Base-by-base conservation (phyloP, 2,797 vertebrate genomes). In the Oceanodroma leucorhoa region DNA sequence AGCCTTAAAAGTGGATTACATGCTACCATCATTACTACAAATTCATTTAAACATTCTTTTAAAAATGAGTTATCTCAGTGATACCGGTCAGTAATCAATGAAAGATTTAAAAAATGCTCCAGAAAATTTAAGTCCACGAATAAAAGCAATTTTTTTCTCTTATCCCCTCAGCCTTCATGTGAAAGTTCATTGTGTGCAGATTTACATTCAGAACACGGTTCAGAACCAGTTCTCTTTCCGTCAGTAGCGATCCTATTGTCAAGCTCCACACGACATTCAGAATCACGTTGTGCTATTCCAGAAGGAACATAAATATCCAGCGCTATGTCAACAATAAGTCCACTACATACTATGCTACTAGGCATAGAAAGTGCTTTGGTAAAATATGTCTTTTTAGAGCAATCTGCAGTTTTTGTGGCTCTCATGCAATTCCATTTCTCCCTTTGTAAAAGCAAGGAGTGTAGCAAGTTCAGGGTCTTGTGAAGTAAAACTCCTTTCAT, bases 291-390 rank as follows among this genome's bases (percentile, higher is more conserved):
- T 84, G 83, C 91, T 90, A 36, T 91, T 95, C 73, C 87, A 86
- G 85, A 90, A 94, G 80, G 89, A 96, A 91, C 95, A 91, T 91
- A 94, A 94, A 95, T 94, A 95, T 83, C 95, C 83, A 85, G 77
- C 89, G 48, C 78, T 87, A 24, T 89, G 51, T 94, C 93, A 95
- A 96, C 91, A 96, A 19, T 69, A 91, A 90, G 83, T 88, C 85
- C 83, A 86, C 76, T 92, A 81, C 62, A 69, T 54, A 86, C 78
- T 86, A 82, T 14, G 41, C 50, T 60, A 69, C 54, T 36, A 90
- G 67, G 57, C 76, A 83, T 43, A 94, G 83, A 62, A 88, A 91
- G 48, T 30, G 75, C 90, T 87, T 90, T 73, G 46, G 76, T 91
- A 93, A 92, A 96, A 81, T 54, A 78, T 1, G 5, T 26, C 61